Conservation (phyloP, 2,888 invertebrate genomes). For the Coenonympha glycerion region DNA sequence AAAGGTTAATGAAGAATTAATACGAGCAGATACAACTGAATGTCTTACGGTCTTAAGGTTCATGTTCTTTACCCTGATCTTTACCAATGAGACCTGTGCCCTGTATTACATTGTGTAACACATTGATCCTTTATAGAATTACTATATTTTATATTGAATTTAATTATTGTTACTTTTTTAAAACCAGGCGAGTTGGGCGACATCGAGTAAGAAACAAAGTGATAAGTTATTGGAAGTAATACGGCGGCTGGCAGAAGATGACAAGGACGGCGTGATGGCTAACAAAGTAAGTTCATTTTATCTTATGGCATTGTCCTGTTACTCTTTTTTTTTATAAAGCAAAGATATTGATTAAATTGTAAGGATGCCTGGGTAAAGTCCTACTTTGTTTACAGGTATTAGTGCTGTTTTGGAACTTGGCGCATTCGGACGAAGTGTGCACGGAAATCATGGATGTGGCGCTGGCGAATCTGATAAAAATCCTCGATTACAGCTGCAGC, state of each 20-base stretch:
- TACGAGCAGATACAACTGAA: too few species aligned
- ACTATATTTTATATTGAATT: not conserved
- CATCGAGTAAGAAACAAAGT: slow-evolving; percentile 95
- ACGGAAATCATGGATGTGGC: slow-evolving; percentile 99
- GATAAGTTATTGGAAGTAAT: slow-evolving; percentile 97
- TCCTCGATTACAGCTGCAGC: slow-evolving; percentile 97
- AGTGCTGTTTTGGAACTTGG: slow-evolving; percentile 96
- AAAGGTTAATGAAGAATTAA: too few species aligned
- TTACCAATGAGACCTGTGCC: too few species aligned
- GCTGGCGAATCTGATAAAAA: slow-evolving; percentile 95
- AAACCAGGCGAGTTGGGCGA: slow-evolving; percentile 90
- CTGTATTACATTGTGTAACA: too few species aligned
- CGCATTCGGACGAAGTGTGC: slow-evolving; percentile 96
- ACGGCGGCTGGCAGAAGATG: slow-evolving; percentile 95
- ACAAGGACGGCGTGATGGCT: slow-evolving; percentile 99
- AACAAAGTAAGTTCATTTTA: slow-evolving; percentile 91
- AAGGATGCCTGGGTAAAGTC: too few species aligned
- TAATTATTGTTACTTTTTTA: not conserved
- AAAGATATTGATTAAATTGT: too few species aligned
- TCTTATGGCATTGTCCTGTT: too few species aligned
- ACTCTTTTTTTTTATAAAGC: too few species aligned
- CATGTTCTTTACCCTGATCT: too few species aligned
- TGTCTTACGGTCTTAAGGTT: too few species aligned
- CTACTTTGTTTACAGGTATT: slow-evolving; percentile 77
- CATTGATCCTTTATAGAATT: not conserved